These are phyloP conservation scores for Crotalus helleri DNA, from an alignment of 2,113 vertebrate species.

Conservation along the genomic window DNA sequence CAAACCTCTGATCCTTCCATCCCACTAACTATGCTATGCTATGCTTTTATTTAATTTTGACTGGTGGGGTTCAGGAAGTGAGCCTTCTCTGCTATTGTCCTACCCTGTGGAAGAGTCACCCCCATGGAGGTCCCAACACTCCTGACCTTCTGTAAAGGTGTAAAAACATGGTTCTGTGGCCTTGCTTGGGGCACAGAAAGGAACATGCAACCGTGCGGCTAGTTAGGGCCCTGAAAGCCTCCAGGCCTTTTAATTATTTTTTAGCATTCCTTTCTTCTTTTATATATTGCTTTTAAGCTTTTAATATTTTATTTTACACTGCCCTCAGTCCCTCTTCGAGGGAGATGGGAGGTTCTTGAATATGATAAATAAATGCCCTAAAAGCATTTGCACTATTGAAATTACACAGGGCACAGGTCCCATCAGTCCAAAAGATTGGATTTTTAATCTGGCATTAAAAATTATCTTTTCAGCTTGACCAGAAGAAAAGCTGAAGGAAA, in stretches of 20 bases:
- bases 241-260: background rate
- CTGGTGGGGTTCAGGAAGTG: background rate
- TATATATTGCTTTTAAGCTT: background rate
- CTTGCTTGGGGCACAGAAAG: background rate
- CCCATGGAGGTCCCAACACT: background rate
- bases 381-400: background rate
- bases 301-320: background rate
- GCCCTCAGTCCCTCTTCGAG: background rate
- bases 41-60: background rate
- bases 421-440: slow-evolving; percentile 1
- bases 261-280: background rate
- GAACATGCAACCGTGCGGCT: background rate
- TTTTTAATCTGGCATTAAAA: background rate
- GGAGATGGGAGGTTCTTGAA: background rate
- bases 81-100: background rate
- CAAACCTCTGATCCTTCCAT: background rate
- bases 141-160: background rate
- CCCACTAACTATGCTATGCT: background rate
- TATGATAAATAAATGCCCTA: background rate
- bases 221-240: background rate
- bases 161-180: background rate
- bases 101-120: background rate
- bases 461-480: slow-evolving; percentile 21
- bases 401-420: background rate
- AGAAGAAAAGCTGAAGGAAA: slow-evolving; percentile 51